A percentile compares a stretch with the other conserved stretches of the same genome.
Evolutionary conservation across 2,888 invertebrate genomes (phyloP).

Genomic region (Drosophila histrio): DNA sequence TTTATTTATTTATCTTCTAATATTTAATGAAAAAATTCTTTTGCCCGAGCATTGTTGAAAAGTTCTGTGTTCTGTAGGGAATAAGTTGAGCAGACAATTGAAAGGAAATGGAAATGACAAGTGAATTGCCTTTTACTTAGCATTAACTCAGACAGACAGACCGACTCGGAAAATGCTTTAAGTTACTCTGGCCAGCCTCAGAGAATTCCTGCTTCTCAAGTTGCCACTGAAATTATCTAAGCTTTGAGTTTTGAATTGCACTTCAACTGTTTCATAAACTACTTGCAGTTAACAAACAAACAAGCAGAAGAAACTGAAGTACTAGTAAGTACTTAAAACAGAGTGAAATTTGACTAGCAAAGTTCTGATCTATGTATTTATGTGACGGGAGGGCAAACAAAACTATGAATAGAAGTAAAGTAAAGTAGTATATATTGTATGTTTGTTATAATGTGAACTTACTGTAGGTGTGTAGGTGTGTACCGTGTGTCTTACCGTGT

Average conservation of each 20-base stretch:
- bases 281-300: background rate
- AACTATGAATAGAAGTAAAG: background rate
- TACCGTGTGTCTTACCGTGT: constrained; percentile 36
- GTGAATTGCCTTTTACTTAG: background rate
- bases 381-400: background rate
- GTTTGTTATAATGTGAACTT: constrained; percentile 26
- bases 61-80: constrained; percentile 32
- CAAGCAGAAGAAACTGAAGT: background rate
- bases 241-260: constrained; percentile 46
- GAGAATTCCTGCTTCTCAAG: constrained; percentile 32
- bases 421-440: background rate
- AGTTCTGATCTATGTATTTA: background rate
- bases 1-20: constrained; percentile 8
- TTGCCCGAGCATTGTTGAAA: constrained; percentile 53
- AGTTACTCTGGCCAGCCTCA: background rate
- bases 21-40: constrained; percentile 36
- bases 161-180: constrained; percentile 8
- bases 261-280: constrained; percentile 42
- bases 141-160: constrained; percentile 32
- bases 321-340: background rate
- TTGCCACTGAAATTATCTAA: constrained; percentile 21
- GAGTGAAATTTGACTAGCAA: background rate
- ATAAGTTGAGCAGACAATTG: constrained; percentile 1
- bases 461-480: constrained; percentile 43
- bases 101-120: background rate